Base-by-base conservation (phyloP, 1,140 invertebrate genomes). In the Brachionus paranguensis region DNA sequence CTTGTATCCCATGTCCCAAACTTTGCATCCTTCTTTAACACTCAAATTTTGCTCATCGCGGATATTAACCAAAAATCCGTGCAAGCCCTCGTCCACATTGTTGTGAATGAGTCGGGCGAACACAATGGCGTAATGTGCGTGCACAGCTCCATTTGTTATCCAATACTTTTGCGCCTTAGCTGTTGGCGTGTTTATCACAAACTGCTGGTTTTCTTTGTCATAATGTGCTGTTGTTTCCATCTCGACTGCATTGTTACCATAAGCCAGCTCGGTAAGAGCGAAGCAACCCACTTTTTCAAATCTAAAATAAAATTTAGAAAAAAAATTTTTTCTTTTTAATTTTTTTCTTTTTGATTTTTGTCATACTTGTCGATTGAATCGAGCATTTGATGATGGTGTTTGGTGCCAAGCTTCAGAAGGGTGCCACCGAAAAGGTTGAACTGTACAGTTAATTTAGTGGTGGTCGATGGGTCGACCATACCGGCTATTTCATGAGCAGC, bases 371-470 rank as follows among this genome's bases (percentile, higher is more conserved):
- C 55, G 85, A n/a, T 84, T 64, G 41, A 89, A 85, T 76, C 72
- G n/a, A 89, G 86, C 27, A 86, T 85, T 10, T 85, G 60, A 65
- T 88, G 88, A 84, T 89, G 88, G 10, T 87, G 84, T 65, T 88
- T 85, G 4, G 88, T 89, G 55, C 88, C 88, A 10, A 89, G 85
- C 76, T 89, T 89, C 11, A 89, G 84, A 11, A 89, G 86, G 10
- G 88, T 89, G 29, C 88, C 88, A 64, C 88, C 88, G 79, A 89
- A 89, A 29, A 89, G 85, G 76, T 89, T 89, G 53, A 89, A 89
- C 86, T 89, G 88, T 8, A 89, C 88, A n/a, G 88, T 89, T 88
- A 89, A 88, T 84, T 89, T 89, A 3, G 88, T 88, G 1, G 87
- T 85, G 87, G 88, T 89, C n/a, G 87, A 86, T 20, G 88, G 87